Evolutionary conservation across 2,797 vertebrate species (phyloP), one percentile per base, ranked within the genome.

Genomic region (Loriculus beryllinus): DNA sequence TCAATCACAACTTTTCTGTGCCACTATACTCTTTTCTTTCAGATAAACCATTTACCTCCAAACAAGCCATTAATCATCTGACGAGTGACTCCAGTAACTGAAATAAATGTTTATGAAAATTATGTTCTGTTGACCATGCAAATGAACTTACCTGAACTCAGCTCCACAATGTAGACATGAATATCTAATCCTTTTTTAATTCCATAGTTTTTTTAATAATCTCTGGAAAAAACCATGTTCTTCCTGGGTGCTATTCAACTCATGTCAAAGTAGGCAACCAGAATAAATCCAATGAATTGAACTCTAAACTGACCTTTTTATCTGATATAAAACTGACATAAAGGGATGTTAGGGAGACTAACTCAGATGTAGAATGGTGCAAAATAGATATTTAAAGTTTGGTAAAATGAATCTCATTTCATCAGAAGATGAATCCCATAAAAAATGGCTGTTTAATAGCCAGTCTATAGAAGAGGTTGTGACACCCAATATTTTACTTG

Each of bases 81-180:
- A 35, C 35, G n/a, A 81, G 25, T 40, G 25, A 67, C 79, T 88
- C 29, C 25, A 80, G 51, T 43, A 79, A 45, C 45, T 20, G 60
- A 95, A 91, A 78, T 86, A 90, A 92, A 77, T 52, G 22, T 86
- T 92, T 87, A 89, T 82, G 43, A 80, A 82, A 87, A 90, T 77
- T 49, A 33, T 43, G 49, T 39, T 85, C 60, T 68, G 35, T 64
- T 48, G 64, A 88, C 48, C 63, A 56, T 49, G 70, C 25, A 95
- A 92, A 95, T 60, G 45, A 82, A 75, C 14, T 76, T 77, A 86
- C 14, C 12, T 9, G 49, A 85, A 91, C 39, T 80, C 60, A 57
- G 23, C 23, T 87, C 22, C 21, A 67, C 29, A 49, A 52, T 47
- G 10, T 31, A 76, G 42, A 49, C 31, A 57, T 68, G 90, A 84